A percentile compares a stretch with the other conserved stretches of the same genome.
Conservation (phyloP, 2,113 vertebrate species). For the Ploceus nigricollis region DNA sequence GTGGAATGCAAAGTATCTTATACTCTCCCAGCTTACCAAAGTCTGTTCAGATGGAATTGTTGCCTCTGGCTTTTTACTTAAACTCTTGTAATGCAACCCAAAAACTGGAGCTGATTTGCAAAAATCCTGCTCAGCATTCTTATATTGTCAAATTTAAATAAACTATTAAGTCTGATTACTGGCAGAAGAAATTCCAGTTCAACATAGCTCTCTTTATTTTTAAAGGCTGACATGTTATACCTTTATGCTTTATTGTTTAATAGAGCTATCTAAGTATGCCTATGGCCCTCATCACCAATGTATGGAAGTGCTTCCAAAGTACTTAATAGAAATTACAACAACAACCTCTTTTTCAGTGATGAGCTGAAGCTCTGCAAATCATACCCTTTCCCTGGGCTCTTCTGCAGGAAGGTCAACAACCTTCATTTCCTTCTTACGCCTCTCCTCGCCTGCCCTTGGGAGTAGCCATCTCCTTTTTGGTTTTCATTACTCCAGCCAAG, state of each 20-base stretch:
- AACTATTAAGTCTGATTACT: background rate
- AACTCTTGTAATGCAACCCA: background rate
- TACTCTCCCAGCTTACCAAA: background rate
- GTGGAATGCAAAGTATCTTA: background rate
- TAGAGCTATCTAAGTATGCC: background rate
- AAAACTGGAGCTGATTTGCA: background rate
- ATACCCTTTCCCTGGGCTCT: background rate
- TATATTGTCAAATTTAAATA: background rate
- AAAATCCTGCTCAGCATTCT: background rate
- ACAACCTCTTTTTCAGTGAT: conserved; percentile 12
- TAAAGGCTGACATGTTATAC: background rate
- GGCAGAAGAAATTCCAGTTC: background rate
- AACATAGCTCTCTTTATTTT: background rate
- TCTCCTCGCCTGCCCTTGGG: conserved; percentile 32
- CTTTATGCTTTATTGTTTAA: background rate
- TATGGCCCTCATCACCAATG: background rate
- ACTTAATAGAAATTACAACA: conserved; percentile 36
- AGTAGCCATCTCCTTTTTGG: conserved; percentile 40
- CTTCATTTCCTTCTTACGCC: conserved; percentile 37
- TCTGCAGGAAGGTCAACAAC: conserved; percentile 42
- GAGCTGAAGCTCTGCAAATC: conserved; percentile 36
- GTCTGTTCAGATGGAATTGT: background rate
- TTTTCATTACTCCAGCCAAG: conserved; percentile 20
- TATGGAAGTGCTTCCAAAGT: background rate
- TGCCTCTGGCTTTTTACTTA: conserved; percentile 8